Evolutionary conservation across 2,888 invertebrate genomes (phyloP), one percentile per base, ranked within the genome.

Genomic region (Polyploca ridens): DNA sequence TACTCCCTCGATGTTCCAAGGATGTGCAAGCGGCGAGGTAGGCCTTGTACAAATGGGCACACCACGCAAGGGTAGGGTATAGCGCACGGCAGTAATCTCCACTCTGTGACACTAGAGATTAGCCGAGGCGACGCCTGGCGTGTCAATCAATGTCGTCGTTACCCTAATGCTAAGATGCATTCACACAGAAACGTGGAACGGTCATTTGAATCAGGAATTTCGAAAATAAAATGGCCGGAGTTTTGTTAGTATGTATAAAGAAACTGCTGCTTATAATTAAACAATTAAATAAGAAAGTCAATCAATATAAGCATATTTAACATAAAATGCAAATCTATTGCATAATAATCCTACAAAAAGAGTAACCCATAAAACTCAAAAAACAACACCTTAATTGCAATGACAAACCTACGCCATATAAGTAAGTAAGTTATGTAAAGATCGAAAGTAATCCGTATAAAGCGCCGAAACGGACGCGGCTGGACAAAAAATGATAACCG

Each of bases 101-200:
- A 77, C 75, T 75, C 78, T 81, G 85, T 86, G 86, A 88, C 87
- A 84, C 76, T 76, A 74, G 76, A 86, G 87, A 88, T 89, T 87
- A 89, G 83, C 74, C 69, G 75, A 75, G 74, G 73, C 81, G 76
- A 81, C 82, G 82, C 81, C 77, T 79, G 83, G 66, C 69, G 83
- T 85, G 89, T 88, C 89, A 86, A 87, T 89, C 89, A 88, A 74
- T 75, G 76, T 75, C 74, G 70, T 69, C 64, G 71, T 74, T 78
- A 76, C 79, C 78, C 81, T 73, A 76, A 74, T 70, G 73, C 69
- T 73, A 75, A 78, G 76, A 75, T 71, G 69, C 69, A 74, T 75
- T 77, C 79, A 75, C 77, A 79, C 77, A 76, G 67, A 64, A 49
- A 66, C 63, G 58, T 64, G 72, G 70, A 69, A 64, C 63, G 70